A percentile compares a stretch with the other conserved stretches of the same genome.
Evolutionary conservation across 2,113 vertebrate genomes (phyloP).

Genomic region (Otus sunia): DNA sequence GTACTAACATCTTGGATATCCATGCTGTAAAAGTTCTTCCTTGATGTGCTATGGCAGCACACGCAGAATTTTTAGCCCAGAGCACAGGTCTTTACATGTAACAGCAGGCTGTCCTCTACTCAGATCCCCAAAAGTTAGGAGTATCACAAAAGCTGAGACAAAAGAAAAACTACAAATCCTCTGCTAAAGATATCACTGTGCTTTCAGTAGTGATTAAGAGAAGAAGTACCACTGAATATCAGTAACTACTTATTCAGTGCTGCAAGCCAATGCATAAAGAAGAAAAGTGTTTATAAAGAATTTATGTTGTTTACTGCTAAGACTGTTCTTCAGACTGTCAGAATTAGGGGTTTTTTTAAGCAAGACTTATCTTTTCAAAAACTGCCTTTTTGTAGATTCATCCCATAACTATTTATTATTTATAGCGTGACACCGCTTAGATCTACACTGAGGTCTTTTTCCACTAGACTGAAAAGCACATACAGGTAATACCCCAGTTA

Average conservation of each 20-base stretch:
- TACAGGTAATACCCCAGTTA: conserved; percentile 14
- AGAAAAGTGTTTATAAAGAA: conserved; percentile 33
- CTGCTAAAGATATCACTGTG: neutral
- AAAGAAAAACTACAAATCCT: neutral
- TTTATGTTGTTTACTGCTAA: conserved; percentile 46
- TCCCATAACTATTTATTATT: conserved; percentile 29
- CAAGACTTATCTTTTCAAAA: neutral
- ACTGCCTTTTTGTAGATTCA: neutral
- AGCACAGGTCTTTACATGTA: neutral
- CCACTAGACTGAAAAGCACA: neutral
- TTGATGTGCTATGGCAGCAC: neutral
- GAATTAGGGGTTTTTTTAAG: neutral
- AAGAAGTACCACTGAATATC: neutral
- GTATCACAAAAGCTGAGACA: neutral
- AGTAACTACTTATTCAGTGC: neutral
- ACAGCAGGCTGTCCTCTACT: neutral
- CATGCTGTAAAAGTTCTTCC: neutral
- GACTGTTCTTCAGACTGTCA: conserved; percentile 15
- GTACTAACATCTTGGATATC: neutral
- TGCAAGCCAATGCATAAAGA: neutral
- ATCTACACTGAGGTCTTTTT: neutral
- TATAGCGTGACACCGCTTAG: neutral
- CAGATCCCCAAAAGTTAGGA: neutral
- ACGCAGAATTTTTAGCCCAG: neutral
- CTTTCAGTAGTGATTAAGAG: neutral